A percentile compares a stretch with the other conserved stretches of the same genome.
phyloP scores from a whole-genome alignment of 1,140 invertebrate species.

The Drosophila lini region DNA sequence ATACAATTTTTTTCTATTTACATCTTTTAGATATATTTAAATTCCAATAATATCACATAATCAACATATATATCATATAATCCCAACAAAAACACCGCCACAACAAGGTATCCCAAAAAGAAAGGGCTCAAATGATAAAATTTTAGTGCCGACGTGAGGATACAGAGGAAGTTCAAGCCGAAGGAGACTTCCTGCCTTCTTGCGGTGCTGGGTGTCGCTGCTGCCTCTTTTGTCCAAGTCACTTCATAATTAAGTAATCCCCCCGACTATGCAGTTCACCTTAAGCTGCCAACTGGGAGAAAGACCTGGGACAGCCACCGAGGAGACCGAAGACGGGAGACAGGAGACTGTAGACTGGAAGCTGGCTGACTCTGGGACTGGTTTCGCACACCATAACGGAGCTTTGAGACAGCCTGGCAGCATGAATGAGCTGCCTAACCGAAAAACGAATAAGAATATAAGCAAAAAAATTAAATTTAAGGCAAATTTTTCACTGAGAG shows the following conservation, averaged over 20 bases:
- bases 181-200: conserved; percentile 25
- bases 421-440: conserved; percentile 56
- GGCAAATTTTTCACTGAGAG: conserved; percentile 46
- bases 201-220: conserved; percentile 9
- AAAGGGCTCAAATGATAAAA: conserved; percentile 8
- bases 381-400: conserved; percentile 70
- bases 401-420: conserved; percentile 47
- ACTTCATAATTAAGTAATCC: conserved; percentile 80
- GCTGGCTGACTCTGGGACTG: conserved; percentile 49
- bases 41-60: neutral
- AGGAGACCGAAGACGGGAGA: neutral
- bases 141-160: conserved; percentile 7
- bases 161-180: conserved; percentile 27
- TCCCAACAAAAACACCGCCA: neutral
- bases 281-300: conserved; percentile 62
- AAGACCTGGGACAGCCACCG: conserved; percentile 7
- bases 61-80: neutral
- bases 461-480: conserved; percentile 43
- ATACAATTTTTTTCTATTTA: rapidly evolving
- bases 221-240: conserved; percentile 35
- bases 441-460: conserved; percentile 46
- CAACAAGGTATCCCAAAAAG: neutral
- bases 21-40: no score
- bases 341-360: conserved; percentile 2
- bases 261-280: conserved; percentile 66